These are phyloP conservation scores for Heliconius erato DNA, from an alignment of 2,888 invertebrate species.

Conservation along the genomic window DNA sequence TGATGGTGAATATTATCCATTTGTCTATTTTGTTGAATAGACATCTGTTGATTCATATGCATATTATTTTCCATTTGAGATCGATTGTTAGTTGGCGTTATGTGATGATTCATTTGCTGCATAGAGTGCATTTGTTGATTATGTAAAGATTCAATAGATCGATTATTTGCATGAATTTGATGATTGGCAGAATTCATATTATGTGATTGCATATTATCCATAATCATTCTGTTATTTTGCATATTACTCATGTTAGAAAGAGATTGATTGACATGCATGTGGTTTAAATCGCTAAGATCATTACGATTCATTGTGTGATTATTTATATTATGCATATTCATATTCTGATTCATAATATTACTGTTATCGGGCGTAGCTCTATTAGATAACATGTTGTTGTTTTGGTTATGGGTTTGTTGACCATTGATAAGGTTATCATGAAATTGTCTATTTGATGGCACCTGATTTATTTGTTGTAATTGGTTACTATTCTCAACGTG, in stretches of 20 bases:
- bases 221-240: conserved; percentile 80
- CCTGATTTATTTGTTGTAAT: conserved; percentile 74
- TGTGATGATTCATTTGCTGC: conserved; percentile 80
- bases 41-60: conserved; percentile 78
- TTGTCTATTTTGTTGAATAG: conserved; percentile 77
- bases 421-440: conserved; percentile 74
- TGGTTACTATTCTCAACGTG: conserved; percentile 72
- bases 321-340: conserved; percentile 75
- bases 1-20: conserved; percentile 78
- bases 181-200: conserved; percentile 75
- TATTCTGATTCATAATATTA: conserved; percentile 76
- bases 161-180: conserved; percentile 73
- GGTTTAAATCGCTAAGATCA: conserved; percentile 75
- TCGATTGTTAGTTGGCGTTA: conserved; percentile 65
- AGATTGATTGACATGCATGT: conserved; percentile 80
- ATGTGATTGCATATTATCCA: conserved; percentile 80
- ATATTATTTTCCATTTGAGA: conserved; percentile 76
- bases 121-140: conserved; percentile 77
- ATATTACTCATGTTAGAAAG: conserved; percentile 74
- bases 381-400: conserved; percentile 71
- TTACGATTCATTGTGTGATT: conserved; percentile 73
- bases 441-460: conserved; percentile 68
- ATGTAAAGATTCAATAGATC: conserved; percentile 78
- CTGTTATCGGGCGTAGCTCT: conserved; percentile 74
- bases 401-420: conserved; percentile 73